Evolutionary conservation across 2,888 invertebrate species (phyloP).

Genomic region (Pterostichus niger): DNA sequence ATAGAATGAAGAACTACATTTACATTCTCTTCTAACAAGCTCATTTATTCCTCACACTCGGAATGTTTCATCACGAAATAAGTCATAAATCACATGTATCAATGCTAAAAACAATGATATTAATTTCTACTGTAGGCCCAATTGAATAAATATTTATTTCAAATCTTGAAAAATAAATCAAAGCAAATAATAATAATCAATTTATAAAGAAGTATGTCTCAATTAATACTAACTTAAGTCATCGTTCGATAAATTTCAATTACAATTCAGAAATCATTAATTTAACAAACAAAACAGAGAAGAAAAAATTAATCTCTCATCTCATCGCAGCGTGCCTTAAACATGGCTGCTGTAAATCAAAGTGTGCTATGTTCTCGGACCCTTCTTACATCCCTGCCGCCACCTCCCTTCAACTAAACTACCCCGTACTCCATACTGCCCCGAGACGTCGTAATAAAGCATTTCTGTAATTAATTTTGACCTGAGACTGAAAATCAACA

Average conservation of each 20-base stretch:
- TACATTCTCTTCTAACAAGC: too few relatives aligned
- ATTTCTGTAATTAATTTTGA: conserved; percentile 63
- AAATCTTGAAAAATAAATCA: too few relatives aligned
- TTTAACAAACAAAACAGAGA: conserved; percentile 33
- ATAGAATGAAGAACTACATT: too few relatives aligned
- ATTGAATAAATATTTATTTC: too few relatives aligned
- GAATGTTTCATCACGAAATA: too few relatives aligned
- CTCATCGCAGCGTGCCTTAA: conserved; percentile 34
- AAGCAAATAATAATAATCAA: too few relatives aligned
- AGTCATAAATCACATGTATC: too few relatives aligned
- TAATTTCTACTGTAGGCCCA: too few relatives aligned
- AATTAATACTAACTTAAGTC: background rate
- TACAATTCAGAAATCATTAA: conserved; percentile 1
- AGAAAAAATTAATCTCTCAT: conserved; percentile 60
- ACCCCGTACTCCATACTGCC: background rate
- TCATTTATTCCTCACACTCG: too few relatives aligned
- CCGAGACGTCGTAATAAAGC: conserved; percentile 56
- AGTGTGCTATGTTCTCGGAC: conserved; percentile 33
- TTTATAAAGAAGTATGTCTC: too few relatives aligned
- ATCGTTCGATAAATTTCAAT: conserved; percentile 1
- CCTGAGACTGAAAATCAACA: background rate
- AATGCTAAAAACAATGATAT: too few relatives aligned
- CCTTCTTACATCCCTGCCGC: conserved; percentile 45
- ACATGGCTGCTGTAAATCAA: conserved; percentile 59
- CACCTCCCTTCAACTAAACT: background rate